Percentiles rank a stretch among this genome's conserved stretches.
These are phyloP conservation scores for Diadegma fenestrale DNA, from an alignment of 2,888 invertebrate genomes.

Conservation along the genomic window DNA sequence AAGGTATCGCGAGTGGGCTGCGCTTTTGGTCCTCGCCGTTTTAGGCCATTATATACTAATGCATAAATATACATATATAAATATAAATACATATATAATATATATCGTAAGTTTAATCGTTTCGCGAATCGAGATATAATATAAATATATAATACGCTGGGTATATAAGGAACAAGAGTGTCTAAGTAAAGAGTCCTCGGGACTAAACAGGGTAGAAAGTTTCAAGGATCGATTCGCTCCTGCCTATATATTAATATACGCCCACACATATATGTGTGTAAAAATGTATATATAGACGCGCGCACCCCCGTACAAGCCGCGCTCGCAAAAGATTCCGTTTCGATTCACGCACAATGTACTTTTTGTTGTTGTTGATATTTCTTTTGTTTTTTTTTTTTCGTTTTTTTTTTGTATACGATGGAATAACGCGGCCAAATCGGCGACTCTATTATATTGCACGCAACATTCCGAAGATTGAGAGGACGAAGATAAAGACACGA, in stretches of 20 bases:
- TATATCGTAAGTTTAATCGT: constrained; percentile 42
- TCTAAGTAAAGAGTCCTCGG: constrained; percentile 73
- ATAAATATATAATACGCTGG: constrained; percentile 37
- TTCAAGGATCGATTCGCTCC: constrained; percentile 44
- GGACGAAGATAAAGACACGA: constrained; percentile 37
- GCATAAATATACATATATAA: constrained; percentile 13
- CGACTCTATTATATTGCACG: constrained; percentile 63
- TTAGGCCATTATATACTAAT: constrained; percentile 36
- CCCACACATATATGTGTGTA: constrained; percentile 27
- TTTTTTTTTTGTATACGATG: constrained; percentile 22
- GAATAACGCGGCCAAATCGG: constrained; percentile 54
- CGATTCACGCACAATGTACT: constrained; percentile 76
- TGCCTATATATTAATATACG: constrained; percentile 31
- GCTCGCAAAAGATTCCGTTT: constrained; percentile 66
- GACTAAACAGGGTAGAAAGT: constrained; percentile 81
- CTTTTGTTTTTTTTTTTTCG: constrained; percentile 19
- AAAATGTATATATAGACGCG: constrained; percentile 31
- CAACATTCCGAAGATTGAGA: constrained; percentile 69
- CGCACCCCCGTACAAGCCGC: constrained; percentile 46
- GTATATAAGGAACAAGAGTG: constrained; percentile 21
- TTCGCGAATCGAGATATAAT: constrained; percentile 33
- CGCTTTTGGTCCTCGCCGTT: constrained; percentile 34
- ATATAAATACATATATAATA: constrained; percentile 44
- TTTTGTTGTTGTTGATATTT: constrained; percentile 63
- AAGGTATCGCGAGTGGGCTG: not conserved